Evolutionary conservation across 2,113 vertebrate genomes (phyloP).

Genomic region (Paramisgurnus dabryanus): DNA sequence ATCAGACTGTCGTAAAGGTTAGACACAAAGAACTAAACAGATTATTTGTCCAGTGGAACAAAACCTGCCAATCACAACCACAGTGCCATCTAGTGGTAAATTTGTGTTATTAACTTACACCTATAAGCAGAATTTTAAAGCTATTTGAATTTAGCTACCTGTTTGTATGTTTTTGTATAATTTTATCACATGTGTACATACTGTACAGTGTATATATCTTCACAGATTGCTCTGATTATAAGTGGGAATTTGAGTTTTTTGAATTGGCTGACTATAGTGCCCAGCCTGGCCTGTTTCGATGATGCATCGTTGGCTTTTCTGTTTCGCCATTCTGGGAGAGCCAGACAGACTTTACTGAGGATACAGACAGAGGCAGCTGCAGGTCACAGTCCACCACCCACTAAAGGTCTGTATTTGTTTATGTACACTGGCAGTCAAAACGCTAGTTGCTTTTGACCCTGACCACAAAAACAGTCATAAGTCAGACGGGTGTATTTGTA

Average conservation of each 20-base stretch:
- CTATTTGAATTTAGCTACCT: no score
- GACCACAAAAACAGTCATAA: no score
- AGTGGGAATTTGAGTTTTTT: constrained; percentile 97
- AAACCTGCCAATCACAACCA: background rate
- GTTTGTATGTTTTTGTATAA: background rate
- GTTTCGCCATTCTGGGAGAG: constrained; percentile 66
- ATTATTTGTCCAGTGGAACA: background rate
- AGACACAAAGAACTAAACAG: no score
- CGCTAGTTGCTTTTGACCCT: no score
- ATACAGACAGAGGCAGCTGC: constrained; percentile 63
- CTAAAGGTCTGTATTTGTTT: constrained; percentile 56
- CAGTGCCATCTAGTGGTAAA: constrained; percentile 11
- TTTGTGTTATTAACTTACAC: background rate
- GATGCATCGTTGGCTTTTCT: constrained; percentile 79
- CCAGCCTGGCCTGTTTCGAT: constrained; percentile 91
- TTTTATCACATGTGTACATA: no score
- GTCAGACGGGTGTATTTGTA: no score
- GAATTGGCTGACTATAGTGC: constrained; percentile 95
- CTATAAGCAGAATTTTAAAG: no score
- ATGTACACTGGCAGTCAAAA: no score
- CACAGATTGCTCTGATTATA: constrained; percentile 82
- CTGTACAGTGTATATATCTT: background rate
- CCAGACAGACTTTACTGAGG: constrained; percentile 63
- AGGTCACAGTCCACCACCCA: constrained; percentile 27
- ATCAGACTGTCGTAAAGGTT: no score